Conservation (phyloP, 2,797 vertebrate genomes). For the Syngnathus rostellatus region DNA sequence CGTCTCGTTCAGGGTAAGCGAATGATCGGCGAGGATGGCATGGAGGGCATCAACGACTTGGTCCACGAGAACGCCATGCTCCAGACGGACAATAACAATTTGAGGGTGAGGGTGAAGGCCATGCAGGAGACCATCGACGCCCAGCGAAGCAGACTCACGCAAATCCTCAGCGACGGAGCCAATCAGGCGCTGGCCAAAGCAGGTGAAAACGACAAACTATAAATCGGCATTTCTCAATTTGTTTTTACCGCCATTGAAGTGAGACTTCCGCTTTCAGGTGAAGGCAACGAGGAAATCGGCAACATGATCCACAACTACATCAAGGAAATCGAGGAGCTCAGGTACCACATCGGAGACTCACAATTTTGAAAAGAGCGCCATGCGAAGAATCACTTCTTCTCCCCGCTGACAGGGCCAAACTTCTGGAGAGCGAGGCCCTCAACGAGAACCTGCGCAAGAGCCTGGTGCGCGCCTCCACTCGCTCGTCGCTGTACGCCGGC, state of each 20-base stretch:
- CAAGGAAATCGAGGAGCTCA: constrained; percentile 96
- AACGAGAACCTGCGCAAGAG: constrained; percentile 88
- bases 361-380: background rate
- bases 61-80: constrained; percentile 96
- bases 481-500: constrained; percentile 75
- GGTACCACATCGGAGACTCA: constrained; percentile 58
- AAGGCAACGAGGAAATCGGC: constrained; percentile 91
- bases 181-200: constrained; percentile 80
- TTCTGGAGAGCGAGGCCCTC: constrained; percentile 90
- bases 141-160: constrained; percentile 79
- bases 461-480: constrained; percentile 79
- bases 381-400: background rate
- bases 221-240: background rate
- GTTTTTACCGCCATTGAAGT: no score
- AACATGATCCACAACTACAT: constrained; percentile 98
- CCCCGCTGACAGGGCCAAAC: constrained; percentile 74
- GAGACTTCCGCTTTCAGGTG: constrained; percentile 66
- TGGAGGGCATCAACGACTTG: constrained; percentile 93
- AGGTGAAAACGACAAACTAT: constrained; percentile 59
- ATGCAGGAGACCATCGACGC: constrained; percentile 95
- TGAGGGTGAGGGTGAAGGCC: constrained; percentile 90
- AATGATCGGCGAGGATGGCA: constrained; percentile 88
- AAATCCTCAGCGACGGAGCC: constrained; percentile 85
- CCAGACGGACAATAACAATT: constrained; percentile 91
- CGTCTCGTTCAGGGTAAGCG: constrained; percentile 79